Conservation (phyloP, 2,113 vertebrate genomes). For the Phalacrocorax aristotelis region DNA sequence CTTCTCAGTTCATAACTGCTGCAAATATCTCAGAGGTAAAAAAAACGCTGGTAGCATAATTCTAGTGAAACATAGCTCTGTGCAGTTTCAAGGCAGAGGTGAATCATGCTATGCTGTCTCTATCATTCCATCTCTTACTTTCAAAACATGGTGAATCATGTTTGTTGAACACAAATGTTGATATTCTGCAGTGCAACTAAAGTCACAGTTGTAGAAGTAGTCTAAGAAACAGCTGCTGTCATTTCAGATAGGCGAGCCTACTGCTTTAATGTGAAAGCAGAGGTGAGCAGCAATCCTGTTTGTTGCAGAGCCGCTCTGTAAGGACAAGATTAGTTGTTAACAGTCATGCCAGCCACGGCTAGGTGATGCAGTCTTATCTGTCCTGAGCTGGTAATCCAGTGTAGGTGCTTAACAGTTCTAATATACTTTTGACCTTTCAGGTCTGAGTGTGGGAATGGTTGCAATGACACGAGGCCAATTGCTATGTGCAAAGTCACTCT, state of each 20-base stretch:
- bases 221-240: not conserved
- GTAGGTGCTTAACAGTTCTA: not conserved
- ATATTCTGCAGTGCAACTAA: not conserved
- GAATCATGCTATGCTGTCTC: not conserved
- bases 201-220: not conserved
- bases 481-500: not conserved
- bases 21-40: not conserved
- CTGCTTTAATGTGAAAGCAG: not conserved
- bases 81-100: not conserved
- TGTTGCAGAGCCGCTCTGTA: not conserved
- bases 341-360: not conserved
- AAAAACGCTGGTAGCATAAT: not conserved
- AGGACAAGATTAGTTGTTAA: slow-evolving; percentile 1
- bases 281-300: not conserved
- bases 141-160: not conserved
- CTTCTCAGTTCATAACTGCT: not conserved
- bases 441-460: not conserved
- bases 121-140: not conserved
- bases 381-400: not conserved
- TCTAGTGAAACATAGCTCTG: not conserved
- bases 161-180: slow-evolving; percentile 9
- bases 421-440: slow-evolving; percentile 17
- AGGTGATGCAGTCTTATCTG: not conserved
- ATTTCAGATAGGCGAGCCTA: not conserved
- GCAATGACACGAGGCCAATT: not conserved